phyloP scores from a whole-genome alignment of 1,140 invertebrate genomes.

The Heliconius hermathena region DNA sequence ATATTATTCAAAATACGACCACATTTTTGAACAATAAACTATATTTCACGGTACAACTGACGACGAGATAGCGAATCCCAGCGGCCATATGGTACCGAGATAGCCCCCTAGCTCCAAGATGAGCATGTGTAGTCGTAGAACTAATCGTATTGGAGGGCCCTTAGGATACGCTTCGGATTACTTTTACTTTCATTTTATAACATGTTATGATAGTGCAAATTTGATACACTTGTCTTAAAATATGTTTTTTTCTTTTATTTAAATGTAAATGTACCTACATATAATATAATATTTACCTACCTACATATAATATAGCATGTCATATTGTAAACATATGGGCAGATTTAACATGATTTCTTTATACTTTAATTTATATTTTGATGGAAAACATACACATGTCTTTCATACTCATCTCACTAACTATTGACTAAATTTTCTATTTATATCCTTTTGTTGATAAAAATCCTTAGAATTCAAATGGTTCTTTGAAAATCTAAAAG shows the following conservation, averaged over 20 bases:
- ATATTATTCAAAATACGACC: constrained; percentile 8
- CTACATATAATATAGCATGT: too few relatives aligned
- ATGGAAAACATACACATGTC: too few relatives aligned
- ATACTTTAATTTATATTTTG: too few relatives aligned
- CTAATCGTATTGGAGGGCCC: constrained; percentile 57
- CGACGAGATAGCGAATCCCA: constrained; percentile 40
- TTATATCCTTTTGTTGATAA: too few relatives aligned
- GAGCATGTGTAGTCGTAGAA: constrained; percentile 61
- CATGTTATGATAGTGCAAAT: constrained; percentile 14
- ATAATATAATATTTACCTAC: neutral
- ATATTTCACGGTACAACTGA: constrained; percentile 63
- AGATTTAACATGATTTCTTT: too few relatives aligned
- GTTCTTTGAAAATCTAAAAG: too few relatives aligned
- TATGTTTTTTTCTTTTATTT: neutral
- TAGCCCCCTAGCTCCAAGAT: constrained; percentile 26
- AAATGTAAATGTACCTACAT: neutral
- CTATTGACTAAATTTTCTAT: too few relatives aligned
- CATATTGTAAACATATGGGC: too few relatives aligned
- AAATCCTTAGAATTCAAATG: too few relatives aligned
- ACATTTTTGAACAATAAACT: constrained; percentile 42
- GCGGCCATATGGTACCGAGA: constrained; percentile 60
- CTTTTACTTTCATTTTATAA: constrained; percentile 29
- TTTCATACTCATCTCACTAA: too few relatives aligned
- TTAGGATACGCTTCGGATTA: constrained; percentile 44
- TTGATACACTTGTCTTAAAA: constrained; percentile 11